Conservation (phyloP, 2,113 vertebrate genomes). For the Dicerorhinus sumatrensis region DNA sequence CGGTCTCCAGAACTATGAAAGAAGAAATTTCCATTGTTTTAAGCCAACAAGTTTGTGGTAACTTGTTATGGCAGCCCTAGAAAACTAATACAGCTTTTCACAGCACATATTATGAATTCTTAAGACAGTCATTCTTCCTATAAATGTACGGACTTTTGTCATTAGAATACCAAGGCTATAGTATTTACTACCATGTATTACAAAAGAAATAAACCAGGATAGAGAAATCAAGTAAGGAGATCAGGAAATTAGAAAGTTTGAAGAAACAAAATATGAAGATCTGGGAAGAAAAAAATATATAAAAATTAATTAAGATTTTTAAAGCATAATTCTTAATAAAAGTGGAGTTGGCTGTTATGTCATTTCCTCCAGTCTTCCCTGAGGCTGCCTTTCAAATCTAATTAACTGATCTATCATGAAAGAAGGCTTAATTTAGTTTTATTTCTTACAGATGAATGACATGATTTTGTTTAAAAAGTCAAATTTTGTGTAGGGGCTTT, state of each 20-base stretch:
- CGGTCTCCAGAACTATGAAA: not conserved
- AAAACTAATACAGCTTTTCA: conserved; percentile 7
- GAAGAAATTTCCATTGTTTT: conserved; percentile 10
- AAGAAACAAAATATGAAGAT: not conserved
- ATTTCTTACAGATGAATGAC: not conserved
- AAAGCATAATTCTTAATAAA: not conserved
- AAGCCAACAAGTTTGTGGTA: not conserved
- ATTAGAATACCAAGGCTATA: not conserved
- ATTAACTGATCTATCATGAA: not conserved
- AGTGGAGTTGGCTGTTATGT: not conserved
- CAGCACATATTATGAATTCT: not conserved
- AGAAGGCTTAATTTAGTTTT: not conserved
- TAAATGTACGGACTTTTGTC: not conserved
- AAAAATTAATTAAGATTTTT: not conserved
- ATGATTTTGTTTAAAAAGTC: conserved; percentile 7
- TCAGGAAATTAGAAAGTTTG: conserved; percentile 26
- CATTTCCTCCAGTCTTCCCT: not conserved
- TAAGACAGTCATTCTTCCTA: not conserved
- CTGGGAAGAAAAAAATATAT: not conserved
- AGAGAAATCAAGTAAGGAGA: not conserved
- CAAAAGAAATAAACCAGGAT: conserved; percentile 36
- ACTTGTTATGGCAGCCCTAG: not conserved
- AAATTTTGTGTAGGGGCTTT: not conserved
- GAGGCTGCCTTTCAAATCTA: not conserved
- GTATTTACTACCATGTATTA: not conserved